Percentiles rank a stretch among this genome's conserved stretches.
phyloP scores from a whole-genome alignment of 2,888 invertebrate genomes.

The Caenorhabditis virilis region DNA sequence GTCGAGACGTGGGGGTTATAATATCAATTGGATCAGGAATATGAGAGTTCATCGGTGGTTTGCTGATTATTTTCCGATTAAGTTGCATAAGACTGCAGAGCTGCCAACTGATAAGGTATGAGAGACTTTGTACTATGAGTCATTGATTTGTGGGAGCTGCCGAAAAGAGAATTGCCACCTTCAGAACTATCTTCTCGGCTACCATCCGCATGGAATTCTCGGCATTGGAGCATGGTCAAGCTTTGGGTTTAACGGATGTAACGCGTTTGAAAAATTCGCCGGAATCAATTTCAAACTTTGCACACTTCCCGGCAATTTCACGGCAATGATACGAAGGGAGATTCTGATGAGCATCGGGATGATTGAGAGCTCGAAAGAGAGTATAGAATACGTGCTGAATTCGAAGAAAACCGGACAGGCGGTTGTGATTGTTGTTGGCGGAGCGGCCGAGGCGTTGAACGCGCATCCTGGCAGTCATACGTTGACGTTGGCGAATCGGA shows the following conservation, averaged over 20 bases:
- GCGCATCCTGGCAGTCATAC: slow-evolving; percentile 43
- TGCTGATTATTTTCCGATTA: slow-evolving; percentile 84
- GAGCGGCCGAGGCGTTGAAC: slow-evolving; percentile 44
- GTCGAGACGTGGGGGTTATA: slow-evolving; percentile 37
- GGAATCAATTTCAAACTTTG: slow-evolving; percentile 37
- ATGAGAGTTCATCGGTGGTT: slow-evolving; percentile 77
- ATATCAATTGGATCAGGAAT: slow-evolving; percentile 27
- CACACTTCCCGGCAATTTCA: slow-evolving; percentile 44
- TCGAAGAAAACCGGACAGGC: slow-evolving; percentile 33
- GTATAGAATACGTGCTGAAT: slow-evolving; percentile 40
- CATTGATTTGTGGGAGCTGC: too few relatives aligned
- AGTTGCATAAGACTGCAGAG: slow-evolving; percentile 82
- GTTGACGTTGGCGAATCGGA: slow-evolving; percentile 32
- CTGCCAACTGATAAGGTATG: slow-evolving; percentile 69
- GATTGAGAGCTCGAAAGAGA: slow-evolving; percentile 43
- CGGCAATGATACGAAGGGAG: slow-evolving; percentile 42
- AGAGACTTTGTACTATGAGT: neutral
- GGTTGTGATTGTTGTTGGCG: slow-evolving; percentile 44
- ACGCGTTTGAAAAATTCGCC: slow-evolving; percentile 67
- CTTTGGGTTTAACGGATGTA: slow-evolving; percentile 77
- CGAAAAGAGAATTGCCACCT: neutral
- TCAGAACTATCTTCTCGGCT: slow-evolving; percentile 72
- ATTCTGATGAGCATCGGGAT: slow-evolving; percentile 69
- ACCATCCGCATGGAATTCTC: slow-evolving; percentile 88
- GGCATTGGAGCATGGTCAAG: slow-evolving; percentile 81